These are phyloP conservation scores for Armadillidium nasatum DNA, from an alignment of 1,140 invertebrate species.

Conservation along the genomic window DNA sequence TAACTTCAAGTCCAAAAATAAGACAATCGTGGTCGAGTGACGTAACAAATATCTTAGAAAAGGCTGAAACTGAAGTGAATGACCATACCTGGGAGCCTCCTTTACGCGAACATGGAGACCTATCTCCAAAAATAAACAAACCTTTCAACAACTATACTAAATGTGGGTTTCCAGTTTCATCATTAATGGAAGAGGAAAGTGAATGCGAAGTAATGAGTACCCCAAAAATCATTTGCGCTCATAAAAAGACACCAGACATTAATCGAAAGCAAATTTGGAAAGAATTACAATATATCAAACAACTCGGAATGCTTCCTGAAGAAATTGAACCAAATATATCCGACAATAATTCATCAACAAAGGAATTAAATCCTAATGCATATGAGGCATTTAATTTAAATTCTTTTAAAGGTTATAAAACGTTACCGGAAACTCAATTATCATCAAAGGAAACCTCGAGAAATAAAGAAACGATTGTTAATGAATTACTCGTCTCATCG, in stretches of 20 bases:
- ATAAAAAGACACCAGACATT: conserved; percentile 28
- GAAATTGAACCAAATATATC: neutral
- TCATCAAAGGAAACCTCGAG: too few relatives aligned
- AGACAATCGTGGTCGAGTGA: conserved; percentile 27
- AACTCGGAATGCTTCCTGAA: conserved; percentile 19
- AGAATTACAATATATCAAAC: conserved; percentile 25
- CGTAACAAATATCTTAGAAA: conserved; percentile 32
- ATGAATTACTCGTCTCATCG: too few relatives aligned
- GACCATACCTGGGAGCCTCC: neutral
- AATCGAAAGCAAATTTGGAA: conserved; percentile 27
- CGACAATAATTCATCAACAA: neutral
- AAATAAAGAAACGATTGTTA: too few relatives aligned
- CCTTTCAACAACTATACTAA: neutral
- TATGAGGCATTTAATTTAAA: too few relatives aligned
- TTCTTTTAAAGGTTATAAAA: too few relatives aligned
- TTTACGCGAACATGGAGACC: neutral
- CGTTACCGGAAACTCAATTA: too few relatives aligned
- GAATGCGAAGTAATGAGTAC: neutral
- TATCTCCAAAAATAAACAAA: neutral
- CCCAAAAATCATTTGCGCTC: conserved; percentile 29
- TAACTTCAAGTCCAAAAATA: conserved; percentile 24
- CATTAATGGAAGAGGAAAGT: conserved; percentile 12
- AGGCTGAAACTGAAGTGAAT: too few relatives aligned
- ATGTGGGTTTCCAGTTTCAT: conserved; percentile 8
- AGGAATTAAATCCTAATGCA: too few relatives aligned